Evolutionary conservation across 1,140 invertebrate genomes (phyloP).

Genomic region (Lepidurus arcticus): DNA sequence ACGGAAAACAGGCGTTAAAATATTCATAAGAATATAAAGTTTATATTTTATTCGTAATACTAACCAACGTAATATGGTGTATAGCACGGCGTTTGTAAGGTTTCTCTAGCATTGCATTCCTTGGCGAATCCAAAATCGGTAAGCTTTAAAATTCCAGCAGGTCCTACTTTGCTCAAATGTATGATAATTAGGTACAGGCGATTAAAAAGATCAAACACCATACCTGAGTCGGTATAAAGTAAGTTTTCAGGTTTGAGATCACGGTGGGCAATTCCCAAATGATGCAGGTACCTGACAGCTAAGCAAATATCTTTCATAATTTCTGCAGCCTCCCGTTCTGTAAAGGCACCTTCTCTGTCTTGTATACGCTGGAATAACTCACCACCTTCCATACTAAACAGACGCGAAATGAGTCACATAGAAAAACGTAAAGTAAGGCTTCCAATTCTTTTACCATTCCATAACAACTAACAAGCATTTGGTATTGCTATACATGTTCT

Average conservation of each 20-base stretch:
- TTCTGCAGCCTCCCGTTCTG: slow-evolving; percentile 85
- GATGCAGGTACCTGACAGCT: slow-evolving; percentile 91
- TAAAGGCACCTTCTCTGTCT: slow-evolving; percentile 88
- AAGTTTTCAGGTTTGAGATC: slow-evolving; percentile 94
- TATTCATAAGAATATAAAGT: not conserved
- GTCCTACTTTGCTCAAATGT: slow-evolving; percentile 37
- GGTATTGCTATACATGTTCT: slow-evolving; percentile 84
- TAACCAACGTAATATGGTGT: slow-evolving; percentile 96
- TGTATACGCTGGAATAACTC: slow-evolving; percentile 96
- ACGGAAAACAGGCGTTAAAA: slow-evolving; percentile 41
- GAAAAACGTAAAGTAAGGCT: not conserved
- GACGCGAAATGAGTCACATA: slow-evolving; percentile 34
- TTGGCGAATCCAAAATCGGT: slow-evolving; percentile 99
- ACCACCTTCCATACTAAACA: slow-evolving; percentile 84
- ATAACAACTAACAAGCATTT: slow-evolving; percentile 92
- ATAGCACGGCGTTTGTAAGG: slow-evolving; percentile 94
- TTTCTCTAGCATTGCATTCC: slow-evolving; percentile 75
- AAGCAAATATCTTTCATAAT: slow-evolving; percentile 94
- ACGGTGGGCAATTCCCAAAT: slow-evolving; percentile 91
- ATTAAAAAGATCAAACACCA: slow-evolving; percentile 21
- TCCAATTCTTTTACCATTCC: slow-evolving; percentile 71
- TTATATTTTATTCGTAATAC: slow-evolving; percentile 39
- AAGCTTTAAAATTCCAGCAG: slow-evolving; percentile 75
- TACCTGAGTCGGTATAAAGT: slow-evolving; percentile 65
- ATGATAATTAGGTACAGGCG: not conserved